Evolutionary conservation across 2,888 invertebrate species (phyloP).

Genomic region (Bellardia pandia): DNA sequence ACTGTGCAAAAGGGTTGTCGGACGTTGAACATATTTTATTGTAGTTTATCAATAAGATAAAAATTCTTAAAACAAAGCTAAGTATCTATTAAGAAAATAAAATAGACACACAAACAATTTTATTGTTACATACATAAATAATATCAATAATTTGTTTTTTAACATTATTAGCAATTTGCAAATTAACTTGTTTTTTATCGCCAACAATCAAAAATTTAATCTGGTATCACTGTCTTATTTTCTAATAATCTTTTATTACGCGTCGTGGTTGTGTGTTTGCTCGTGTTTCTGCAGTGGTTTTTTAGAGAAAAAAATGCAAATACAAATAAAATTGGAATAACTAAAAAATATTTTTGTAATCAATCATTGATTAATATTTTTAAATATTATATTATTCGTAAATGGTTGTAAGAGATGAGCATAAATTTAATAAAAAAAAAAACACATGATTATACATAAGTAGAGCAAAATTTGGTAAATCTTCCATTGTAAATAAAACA

Average conservation of each 20-base stretch:
- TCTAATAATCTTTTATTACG: conserved; percentile 28
- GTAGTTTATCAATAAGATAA: too few species aligned
- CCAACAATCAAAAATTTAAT: not conserved
- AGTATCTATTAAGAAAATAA: too few species aligned
- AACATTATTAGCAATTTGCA: not conserved
- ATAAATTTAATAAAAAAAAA: not conserved
- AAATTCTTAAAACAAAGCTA: too few species aligned
- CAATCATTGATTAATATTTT: conserved; percentile 8
- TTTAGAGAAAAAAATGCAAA: conserved; percentile 40
- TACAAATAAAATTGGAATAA: conserved; percentile 14
- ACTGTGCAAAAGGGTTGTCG: too few species aligned
- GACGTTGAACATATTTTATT: too few species aligned
- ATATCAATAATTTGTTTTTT: too few species aligned
- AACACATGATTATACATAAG: conserved; percentile 9
- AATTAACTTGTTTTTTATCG: not conserved
- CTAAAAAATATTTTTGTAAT: not conserved
- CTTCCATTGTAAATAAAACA: conserved; percentile 38
- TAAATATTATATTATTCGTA: conserved; percentile 6
- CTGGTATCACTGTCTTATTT: conserved; percentile 23
- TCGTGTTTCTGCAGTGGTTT: conserved; percentile 46
- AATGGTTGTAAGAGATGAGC: conserved; percentile 33
- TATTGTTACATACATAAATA: too few species aligned
- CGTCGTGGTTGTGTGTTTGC: conserved; percentile 47
- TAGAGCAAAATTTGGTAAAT: conserved; percentile 25
- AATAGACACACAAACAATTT: too few species aligned